Percentiles rank a stretch among this genome's conserved stretches.
Evolutionary conservation across 2,113 vertebrate genomes (phyloP).

Genomic region (Rattus norvegicus): DNA sequence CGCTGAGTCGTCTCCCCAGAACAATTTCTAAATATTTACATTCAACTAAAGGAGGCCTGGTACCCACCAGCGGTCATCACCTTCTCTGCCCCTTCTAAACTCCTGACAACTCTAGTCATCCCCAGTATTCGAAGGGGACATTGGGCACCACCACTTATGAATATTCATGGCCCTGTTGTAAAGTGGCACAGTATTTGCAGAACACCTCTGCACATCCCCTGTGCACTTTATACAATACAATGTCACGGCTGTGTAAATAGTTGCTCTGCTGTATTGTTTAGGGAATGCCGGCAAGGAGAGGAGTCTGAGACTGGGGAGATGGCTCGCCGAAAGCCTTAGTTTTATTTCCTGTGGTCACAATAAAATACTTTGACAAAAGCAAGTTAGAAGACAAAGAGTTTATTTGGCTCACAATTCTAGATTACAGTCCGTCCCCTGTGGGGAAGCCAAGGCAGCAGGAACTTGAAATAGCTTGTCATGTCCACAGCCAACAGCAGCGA

Average conservation of each 20-base stretch:
- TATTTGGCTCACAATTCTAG: neutral
- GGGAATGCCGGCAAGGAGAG: neutral
- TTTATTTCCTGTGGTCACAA: neutral
- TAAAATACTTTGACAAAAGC: neutral
- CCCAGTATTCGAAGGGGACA: neutral
- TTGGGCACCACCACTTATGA: no score
- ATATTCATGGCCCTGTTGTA: neutral
- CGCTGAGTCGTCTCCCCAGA: neutral
- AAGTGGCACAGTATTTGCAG: neutral
- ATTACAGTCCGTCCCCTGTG: neutral
- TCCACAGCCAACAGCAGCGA: neutral
- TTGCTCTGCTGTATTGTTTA: neutral
- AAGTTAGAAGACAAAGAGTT: neutral
- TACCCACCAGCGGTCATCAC: neutral
- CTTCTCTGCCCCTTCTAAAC: neutral
- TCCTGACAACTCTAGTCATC: neutral
- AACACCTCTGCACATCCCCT: neutral
- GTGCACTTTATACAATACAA: no score
- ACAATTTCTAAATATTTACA: neutral
- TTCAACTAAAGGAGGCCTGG: neutral
- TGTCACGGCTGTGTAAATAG: neutral
- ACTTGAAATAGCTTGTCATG: neutral
- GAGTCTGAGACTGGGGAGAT: neutral
- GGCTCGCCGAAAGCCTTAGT: neutral
- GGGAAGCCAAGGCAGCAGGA: neutral